Base-by-base conservation (phyloP, 2,888 invertebrate species). In the Chloroclystis v-ata region DNA sequence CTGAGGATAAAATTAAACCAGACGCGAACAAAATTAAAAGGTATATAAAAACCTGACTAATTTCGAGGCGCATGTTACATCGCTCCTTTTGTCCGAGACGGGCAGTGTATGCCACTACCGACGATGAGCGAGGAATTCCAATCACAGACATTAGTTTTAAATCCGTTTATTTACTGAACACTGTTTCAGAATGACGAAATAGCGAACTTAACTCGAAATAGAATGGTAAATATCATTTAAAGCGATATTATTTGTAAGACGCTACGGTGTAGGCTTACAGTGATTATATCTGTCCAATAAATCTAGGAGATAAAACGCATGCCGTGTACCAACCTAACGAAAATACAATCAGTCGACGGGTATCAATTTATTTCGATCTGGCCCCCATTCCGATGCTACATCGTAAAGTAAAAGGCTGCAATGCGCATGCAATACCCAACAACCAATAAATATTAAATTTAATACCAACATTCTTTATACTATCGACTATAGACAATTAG, bases 21-120 rank as follows among this genome's bases (percentile, higher is more conserved):
- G 87, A 87, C 87, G 82, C 79, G 79, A 82, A 86, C 78, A 85
- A 87, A 86, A 86, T 85, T 83, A 86, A 86, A 86, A 85, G 76
- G 81, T 77, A 78, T 69, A 81, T 81, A 78, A 82, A 82, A 82
- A 81, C 74, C 75, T 69, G 65, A 83, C 85, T 86, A 87, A 87
- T 86, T 87, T 82, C 69, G 84, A 82, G 81, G 76, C 73, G 83
- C 82, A 80, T 78, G 82, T 77, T 71, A 73, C 80, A 76, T 47
- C 48, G 42, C 55, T 64, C 48, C 64, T 67, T 69, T 69, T 67
- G 63, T 69, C 61, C 26, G 43, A 46, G 57, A 28, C 41, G 45
- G 20, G 43, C 45, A 33, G 39, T 38, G 39, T 60, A 60, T 56
- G 38, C 56, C 52, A 66, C 63, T 56, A 20, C 24, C 54, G 63